phyloP scores from a whole-genome alignment of 2,888 invertebrate genomes.

The Ennomos erosarius region DNA sequence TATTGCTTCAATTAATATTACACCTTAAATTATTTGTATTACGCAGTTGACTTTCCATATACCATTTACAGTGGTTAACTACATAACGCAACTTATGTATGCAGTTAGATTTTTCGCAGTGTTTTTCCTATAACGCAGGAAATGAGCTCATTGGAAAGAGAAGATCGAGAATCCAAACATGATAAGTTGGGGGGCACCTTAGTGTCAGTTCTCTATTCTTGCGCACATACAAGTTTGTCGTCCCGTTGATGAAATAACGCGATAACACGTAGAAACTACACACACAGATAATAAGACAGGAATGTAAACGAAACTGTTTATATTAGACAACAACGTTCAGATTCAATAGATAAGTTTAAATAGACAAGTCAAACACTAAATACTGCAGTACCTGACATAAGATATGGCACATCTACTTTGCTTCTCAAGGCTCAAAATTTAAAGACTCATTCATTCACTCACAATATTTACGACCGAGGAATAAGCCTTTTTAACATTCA shows the following conservation, averaged over 20 bases:
- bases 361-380: constrained; percentile 33
- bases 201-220: not conserved
- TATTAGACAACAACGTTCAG: constrained; percentile 37
- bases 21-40: no score
- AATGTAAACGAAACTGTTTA: constrained; percentile 46
- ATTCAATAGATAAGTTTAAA: constrained; percentile 27
- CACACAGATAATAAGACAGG: constrained; percentile 42
- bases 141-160: no score
- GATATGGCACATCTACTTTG: constrained; percentile 1
- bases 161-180: no score
- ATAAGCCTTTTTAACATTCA: no score
- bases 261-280: constrained; percentile 28
- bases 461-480: not conserved
- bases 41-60: no score
- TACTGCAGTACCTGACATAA: constrained; percentile 24
- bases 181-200: no score
- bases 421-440: not conserved
- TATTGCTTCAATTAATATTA: no score
- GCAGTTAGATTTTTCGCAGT: no score
- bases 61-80: no score
- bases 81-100: no score
- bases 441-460: not conserved
- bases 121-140: no score
- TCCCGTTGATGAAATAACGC: constrained; percentile 17
- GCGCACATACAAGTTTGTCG: constrained; percentile 15